phyloP scores from a whole-genome alignment of 2,797 vertebrate species.

The Urocyon cinereoargenteus region DNA sequence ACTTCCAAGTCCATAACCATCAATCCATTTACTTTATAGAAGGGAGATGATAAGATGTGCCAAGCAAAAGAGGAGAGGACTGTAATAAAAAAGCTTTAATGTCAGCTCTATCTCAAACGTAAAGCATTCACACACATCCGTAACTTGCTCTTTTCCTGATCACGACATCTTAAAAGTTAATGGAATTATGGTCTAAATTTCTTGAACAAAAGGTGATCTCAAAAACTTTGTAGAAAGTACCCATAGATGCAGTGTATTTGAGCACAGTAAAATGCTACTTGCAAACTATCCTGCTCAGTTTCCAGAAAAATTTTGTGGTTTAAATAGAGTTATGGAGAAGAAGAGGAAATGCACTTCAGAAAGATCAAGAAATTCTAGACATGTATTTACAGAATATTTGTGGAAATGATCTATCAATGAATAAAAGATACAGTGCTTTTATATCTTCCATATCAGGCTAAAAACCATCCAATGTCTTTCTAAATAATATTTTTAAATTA shows the following conservation, averaged over 20 bases:
- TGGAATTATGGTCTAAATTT: background rate
- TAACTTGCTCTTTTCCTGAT: background rate
- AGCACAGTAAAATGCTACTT: background rate
- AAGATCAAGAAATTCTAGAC: background rate
- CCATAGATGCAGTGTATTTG: background rate
- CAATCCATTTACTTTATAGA: slow-evolving; percentile 34
- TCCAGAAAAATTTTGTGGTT: background rate
- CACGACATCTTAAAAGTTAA: background rate
- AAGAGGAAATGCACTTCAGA: background rate
- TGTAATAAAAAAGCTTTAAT: background rate
- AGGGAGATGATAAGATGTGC: slow-evolving; percentile 14
- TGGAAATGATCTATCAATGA: background rate
- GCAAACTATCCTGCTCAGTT: background rate
- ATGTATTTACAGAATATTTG: background rate
- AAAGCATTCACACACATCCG: background rate
- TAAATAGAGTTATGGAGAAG: background rate
- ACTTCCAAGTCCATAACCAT: slow-evolving; percentile 5
- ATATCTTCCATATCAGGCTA: background rate
- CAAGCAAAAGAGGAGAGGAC: slow-evolving; percentile 38
- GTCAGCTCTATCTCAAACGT: background rate
- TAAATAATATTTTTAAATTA: slow-evolving; percentile 6
- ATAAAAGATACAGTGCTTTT: background rate
- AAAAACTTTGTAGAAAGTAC: background rate
- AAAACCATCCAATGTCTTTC: background rate
- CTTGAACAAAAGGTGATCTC: background rate